Evolutionary conservation across 2,888 invertebrate genomes (phyloP), one percentile per base, ranked within the genome.

Genomic region (Megalurothrips usitatus): DNA sequence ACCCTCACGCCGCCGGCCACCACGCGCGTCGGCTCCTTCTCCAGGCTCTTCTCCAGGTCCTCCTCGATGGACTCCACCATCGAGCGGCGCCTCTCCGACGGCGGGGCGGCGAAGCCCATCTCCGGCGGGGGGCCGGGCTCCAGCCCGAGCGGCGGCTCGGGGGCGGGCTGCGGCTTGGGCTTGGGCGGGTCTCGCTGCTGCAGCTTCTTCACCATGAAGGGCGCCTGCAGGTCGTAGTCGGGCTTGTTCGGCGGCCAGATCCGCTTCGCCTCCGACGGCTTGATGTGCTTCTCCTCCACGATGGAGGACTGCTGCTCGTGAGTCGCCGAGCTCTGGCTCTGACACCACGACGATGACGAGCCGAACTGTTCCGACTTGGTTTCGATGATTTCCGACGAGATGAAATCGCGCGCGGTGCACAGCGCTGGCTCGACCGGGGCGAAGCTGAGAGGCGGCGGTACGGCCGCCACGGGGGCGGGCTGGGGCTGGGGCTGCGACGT

Each of bases 71-170:
- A 84, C 86, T 91, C 91, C 1, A 90, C 89, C 83, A 90, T 89
- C 1, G 91, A 91, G 82, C 89, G 88, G 79, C 89, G 85, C 82
- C 86, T 85, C 63, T 86, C 85, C 43, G 86, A 84, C 0, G 90
- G 89, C 12, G 90, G 89, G 48, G 90, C 89, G 0, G 91, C 91
- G 86, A 89, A 93, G 78, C 89, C 91, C 12, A 93, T 91, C 87
- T 92, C 92, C 23, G 92, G 92, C 6, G 92, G 91, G 17, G 92
- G 89, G 8, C 92, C 93, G 0, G 92, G 92, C 85, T 91, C 90
- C n/a, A 92, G 82, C 83, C 88, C 87, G 8, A 91, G 83, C 88
- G 14, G 87, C 87, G 63, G 87, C 87, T 81, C 87, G 83, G 80
- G 86, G 43, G 86, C 86, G 6, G 87, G 85, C 81, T 87, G 85